Evolutionary conservation across 2,888 invertebrate genomes (phyloP).

Genomic region (Nasonia oneida): DNA sequence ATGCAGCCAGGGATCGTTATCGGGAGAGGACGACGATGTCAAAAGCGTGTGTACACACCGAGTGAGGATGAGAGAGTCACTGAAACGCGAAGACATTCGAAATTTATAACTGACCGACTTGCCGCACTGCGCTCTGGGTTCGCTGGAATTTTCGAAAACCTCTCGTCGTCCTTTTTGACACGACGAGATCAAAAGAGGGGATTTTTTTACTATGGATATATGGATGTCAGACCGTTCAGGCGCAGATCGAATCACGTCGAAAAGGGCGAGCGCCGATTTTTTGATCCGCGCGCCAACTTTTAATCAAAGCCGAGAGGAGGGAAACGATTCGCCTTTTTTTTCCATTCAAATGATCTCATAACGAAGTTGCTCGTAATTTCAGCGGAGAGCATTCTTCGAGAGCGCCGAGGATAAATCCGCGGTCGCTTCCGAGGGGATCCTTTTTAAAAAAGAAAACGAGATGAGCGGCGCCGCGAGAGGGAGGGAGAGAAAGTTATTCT

Average conservation of each 20-base stretch:
- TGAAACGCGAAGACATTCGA: constrained; percentile 17
- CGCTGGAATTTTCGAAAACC: neutral
- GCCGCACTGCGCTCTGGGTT: neutral
- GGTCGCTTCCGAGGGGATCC: neutral
- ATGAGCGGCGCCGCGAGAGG: neutral
- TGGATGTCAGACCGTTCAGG: neutral
- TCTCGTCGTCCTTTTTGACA: neutral
- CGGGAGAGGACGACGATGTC: neutral
- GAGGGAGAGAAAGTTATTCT: constrained; percentile 41
- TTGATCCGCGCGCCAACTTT: neutral
- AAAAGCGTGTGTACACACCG: constrained; percentile 19
- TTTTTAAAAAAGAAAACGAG: constrained; percentile 18
- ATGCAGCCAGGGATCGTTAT: constrained; percentile 30
- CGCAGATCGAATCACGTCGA: neutral
- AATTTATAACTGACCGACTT: constrained; percentile 52
- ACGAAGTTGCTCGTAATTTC: constrained; percentile 2
- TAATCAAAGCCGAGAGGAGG: neutral
- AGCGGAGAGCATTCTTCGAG: neutral
- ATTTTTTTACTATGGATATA: neutral
- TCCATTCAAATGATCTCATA: constrained; percentile 2
- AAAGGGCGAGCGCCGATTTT: too few species aligned
- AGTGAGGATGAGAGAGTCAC: neutral
- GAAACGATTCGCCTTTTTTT: constrained; percentile 10
- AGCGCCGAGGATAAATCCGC: neutral
- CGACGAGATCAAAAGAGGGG: neutral